Evolutionary conservation across 2,888 invertebrate genomes (phyloP).

Genomic region (Colletes collaris): DNA sequence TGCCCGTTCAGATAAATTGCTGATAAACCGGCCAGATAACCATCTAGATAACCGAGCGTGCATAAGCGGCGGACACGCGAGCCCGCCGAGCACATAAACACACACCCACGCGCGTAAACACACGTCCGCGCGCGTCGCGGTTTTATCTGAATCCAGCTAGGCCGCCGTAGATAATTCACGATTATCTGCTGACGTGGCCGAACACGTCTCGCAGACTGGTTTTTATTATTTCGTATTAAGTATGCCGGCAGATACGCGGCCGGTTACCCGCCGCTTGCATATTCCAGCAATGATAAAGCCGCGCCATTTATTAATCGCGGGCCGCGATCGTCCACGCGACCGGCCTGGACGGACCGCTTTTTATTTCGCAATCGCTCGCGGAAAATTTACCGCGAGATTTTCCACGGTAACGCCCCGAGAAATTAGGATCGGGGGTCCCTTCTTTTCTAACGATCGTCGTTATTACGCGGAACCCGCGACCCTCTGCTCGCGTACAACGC

Average conservation of each 20-base stretch:
- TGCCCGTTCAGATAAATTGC: constrained; percentile 83
- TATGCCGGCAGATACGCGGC: constrained; percentile 48
- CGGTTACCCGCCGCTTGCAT: constrained; percentile 24
- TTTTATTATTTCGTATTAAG: constrained; percentile 62
- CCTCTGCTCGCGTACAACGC: not conserved
- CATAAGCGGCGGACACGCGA: constrained; percentile 72
- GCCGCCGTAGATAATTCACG: constrained; percentile 64
- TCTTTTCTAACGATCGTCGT: constrained; percentile 3
- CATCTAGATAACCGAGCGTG: constrained; percentile 80
- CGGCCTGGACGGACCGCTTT: constrained; percentile 16
- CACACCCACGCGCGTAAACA: not conserved
- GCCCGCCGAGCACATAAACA: constrained; percentile 10
- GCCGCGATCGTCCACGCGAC: constrained; percentile 52
- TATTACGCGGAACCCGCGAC: not conserved
- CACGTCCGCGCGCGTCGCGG: constrained; percentile 39
- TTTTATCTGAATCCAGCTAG: constrained; percentile 51
- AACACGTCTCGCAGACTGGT: constrained; percentile 54
- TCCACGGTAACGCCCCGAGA: constrained; percentile 30
- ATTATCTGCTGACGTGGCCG: constrained; percentile 67
- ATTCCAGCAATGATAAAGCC: constrained; percentile 51
- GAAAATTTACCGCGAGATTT: constrained; percentile 53
- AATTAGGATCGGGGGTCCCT: constrained; percentile 28
- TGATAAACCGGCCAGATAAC: constrained; percentile 81
- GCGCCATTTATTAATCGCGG: constrained; percentile 61
- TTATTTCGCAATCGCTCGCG: constrained; percentile 34